Base-by-base conservation (phyloP, 1,140 invertebrate species). In the Brachionus paranguensis region DNA sequence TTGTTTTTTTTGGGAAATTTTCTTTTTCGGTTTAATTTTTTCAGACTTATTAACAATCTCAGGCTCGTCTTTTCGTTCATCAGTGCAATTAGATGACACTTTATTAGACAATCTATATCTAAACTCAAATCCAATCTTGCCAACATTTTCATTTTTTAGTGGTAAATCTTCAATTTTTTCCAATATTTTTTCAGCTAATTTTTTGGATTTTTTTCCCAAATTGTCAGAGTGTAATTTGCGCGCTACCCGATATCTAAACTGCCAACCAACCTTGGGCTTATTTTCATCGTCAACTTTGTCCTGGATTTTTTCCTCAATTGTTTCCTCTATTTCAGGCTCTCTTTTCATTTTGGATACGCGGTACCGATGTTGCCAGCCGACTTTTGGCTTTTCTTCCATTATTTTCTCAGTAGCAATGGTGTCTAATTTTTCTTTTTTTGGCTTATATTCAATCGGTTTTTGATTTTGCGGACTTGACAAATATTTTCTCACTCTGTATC, bases 181-280 rank as follows among this genome's bases (percentile, higher is more conserved):
- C 11, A n/a, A 47, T 76, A 24, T 47, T 29, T 50, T 20, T 3
- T 74, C 17, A 1, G 70, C 20, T 12, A 24, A 45, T 8, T 43
- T 43, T 74, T 43, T 74, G 14, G 17, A 43, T 74, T 43, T 37
- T 37, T 24, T 41, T 45, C 5, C 45, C 17, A 11, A 5, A 47
- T 47, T 43, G 0, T 74, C 17, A 43, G 12, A 7, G n/a, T 20
- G 5, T 20, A 60, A 60, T 60, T 60, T 60, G 10, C 10, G n/a
- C 53, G 53, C 6, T 10, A 84, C 45, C 12, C 83, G 24, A 29
- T 84, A 84, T 5, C 43, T 53, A 50, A 60, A 72, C 53, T 45
- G 47, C 64, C 68, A 84, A 20, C 83, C 83, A 72, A 84, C 81
- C 29, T 72, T 84, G 3, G 81, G 65, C 24, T 84, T 84, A 55